These are phyloP conservation scores for Myotis lucifugus DNA, from an alignment of 2,113 vertebrate genomes.

Conservation along the genomic window DNA sequence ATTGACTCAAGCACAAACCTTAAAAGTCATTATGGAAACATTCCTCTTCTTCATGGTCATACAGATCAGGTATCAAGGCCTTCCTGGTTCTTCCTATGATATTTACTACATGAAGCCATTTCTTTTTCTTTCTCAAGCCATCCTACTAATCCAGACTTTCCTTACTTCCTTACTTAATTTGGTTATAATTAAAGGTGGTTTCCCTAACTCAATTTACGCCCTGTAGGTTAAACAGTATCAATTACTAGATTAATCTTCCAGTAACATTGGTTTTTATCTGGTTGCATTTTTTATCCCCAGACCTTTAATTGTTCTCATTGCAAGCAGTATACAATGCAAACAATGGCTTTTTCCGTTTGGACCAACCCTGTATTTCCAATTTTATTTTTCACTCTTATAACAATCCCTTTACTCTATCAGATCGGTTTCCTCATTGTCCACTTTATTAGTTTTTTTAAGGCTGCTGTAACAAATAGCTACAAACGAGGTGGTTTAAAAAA, in stretches of 20 bases:
- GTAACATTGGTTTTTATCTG: background rate
- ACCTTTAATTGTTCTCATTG: background rate
- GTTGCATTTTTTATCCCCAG: background rate
- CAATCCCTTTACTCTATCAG: conserved; percentile 43
- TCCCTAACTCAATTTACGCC: background rate
- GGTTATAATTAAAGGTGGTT: conserved; percentile 17
- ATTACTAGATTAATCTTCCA: background rate
- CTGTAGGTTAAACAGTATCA: background rate
- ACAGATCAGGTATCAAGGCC: background rate
- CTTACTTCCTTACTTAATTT: conserved; percentile 11
- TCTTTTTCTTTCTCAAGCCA: background rate
- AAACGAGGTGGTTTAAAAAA: background rate
- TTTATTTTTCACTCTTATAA: conserved; percentile 48
- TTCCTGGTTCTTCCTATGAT: conserved; percentile 13
- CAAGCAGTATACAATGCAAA: background rate
- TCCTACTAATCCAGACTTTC: background rate
- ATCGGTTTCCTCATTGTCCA: background rate
- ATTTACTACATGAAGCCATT: background rate
- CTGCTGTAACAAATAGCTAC: background rate
- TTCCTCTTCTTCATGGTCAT: background rate
- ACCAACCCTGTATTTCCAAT: conserved; percentile 4
- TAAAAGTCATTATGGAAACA: background rate
- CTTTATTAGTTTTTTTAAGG: conserved; percentile 22
- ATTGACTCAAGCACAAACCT: background rate
- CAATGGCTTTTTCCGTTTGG: conserved; percentile 53